Conservation (phyloP, 2,888 invertebrate species). For the Patella depressa region DNA sequence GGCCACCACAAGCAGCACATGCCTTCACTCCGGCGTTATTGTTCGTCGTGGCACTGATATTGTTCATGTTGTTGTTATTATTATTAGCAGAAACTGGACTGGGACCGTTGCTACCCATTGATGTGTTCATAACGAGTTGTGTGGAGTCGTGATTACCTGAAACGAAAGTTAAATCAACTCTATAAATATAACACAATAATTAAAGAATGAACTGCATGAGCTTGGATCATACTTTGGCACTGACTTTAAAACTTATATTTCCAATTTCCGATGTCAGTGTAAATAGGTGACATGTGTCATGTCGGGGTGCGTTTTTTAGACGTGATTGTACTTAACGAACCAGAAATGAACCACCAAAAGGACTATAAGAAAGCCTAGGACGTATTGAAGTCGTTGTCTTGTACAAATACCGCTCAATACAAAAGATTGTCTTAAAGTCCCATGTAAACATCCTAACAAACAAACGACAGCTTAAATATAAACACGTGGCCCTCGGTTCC, state of each 20-base stretch:
- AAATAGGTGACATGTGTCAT: no score
- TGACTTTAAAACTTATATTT: no score
- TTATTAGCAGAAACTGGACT: slow-evolving; percentile 34
- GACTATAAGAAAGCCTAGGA: no score
- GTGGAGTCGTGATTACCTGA: slow-evolving; percentile 21
- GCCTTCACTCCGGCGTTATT: slow-evolving; percentile 64
- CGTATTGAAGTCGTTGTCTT: no score
- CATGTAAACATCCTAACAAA: slow-evolving; percentile 9
- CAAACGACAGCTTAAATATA: slow-evolving; percentile 1
- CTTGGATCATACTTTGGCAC: no score
- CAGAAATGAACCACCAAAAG: no score
- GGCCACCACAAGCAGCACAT: slow-evolving; percentile 90
- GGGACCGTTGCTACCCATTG: slow-evolving; percentile 26
- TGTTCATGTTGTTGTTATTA: slow-evolving; percentile 31
- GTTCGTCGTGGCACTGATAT: slow-evolving; percentile 23
- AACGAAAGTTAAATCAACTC: background rate
- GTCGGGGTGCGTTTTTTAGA: no score
- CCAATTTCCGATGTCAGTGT: no score
- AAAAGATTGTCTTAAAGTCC: background rate
- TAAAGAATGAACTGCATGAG: no score
- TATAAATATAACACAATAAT: background rate
- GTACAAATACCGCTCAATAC: no score
- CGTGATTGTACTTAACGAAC: no score
- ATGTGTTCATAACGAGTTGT: slow-evolving; percentile 23
- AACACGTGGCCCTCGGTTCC: background rate